Conservation (phyloP, 2,113 vertebrate species). For the Silurus asotus region DNA sequence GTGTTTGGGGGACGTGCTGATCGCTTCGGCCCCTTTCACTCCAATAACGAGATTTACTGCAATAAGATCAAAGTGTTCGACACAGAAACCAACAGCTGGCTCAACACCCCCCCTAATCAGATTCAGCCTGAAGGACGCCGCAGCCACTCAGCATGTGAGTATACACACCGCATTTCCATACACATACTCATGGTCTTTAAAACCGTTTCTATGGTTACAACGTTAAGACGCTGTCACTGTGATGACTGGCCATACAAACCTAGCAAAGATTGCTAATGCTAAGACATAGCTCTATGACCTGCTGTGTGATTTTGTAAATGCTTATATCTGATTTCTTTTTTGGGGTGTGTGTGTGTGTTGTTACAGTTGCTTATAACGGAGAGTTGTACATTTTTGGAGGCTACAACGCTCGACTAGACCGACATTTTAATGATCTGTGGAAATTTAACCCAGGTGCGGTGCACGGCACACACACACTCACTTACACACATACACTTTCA, state of each 20-base stretch:
- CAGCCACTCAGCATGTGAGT: constrained; percentile 96
- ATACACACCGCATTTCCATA: neutral
- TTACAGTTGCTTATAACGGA: constrained; percentile 89
- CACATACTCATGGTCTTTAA: neutral
- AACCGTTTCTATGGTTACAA: neutral
- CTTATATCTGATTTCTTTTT: neutral
- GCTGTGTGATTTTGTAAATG: neutral
- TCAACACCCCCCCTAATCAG: constrained; percentile 81
- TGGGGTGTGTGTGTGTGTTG: neutral
- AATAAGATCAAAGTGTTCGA: constrained; percentile 96
- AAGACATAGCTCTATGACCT: neutral
- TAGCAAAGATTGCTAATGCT: neutral
- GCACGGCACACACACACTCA: neutral
- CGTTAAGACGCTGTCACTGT: neutral
- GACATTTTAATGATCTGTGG: constrained; percentile 98
- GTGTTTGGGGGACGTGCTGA: constrained; percentile 96
- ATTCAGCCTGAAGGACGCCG: constrained; percentile 88
- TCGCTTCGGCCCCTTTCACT: constrained; percentile 95
- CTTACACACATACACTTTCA: neutral
- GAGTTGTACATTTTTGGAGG: constrained; percentile 97
- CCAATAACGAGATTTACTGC: constrained; percentile 99
- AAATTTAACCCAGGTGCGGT: constrained; percentile 93
- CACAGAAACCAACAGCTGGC: constrained; percentile 90
- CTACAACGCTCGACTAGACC: constrained; percentile 92
- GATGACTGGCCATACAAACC: neutral